Evolutionary conservation across 2,888 invertebrate genomes (phyloP), one percentile per base, ranked within the genome.

Genomic region (Lasioglossum malachurum): DNA sequence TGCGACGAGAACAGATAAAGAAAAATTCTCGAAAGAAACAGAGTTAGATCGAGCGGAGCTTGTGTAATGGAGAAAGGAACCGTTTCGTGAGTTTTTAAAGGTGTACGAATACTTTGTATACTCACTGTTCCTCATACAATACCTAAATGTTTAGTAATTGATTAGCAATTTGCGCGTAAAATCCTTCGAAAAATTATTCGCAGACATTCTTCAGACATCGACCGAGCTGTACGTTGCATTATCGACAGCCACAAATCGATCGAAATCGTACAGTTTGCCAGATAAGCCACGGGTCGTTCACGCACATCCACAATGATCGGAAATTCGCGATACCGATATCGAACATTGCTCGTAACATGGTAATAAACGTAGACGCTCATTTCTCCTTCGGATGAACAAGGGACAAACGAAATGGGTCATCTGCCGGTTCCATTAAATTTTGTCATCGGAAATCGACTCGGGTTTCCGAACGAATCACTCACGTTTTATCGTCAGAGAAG

Each of bases 261-360:
- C 72, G 44, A 73, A 73, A 76, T 67, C 53, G 41, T 10, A 0
- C 31, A 31, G 19, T 35, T 77, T n/a, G 46, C n/a, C 19, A 41
- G 80, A 83, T 75, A 80, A 38, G n/a, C 35, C 16, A 27, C 23
- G 23, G 35, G 10, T 16, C 35, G 74, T 31, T 72, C 49, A n/a
- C 44, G 74, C 14, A 31, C 64, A n/a, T 67, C 49, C 64, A 16
- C 4, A 27, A 23, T 12, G 64, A 78, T 78, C 46, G 49, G 38
- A 67, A 67, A 49, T 69, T 77, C 19, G 5, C 49, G 77, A 77
- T 69, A 77, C 67, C 64, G 69, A 38, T 79, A 57, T 19, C 46
- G 3, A 23, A 4, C 49, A 49, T 53, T 60, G 71, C 72, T 75
- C 57, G 23, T 41, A 23, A 41, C 41, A 41, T 7, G 38, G 31